Evolutionary conservation across 2,113 vertebrate species (phyloP), one percentile per base, ranked within the genome.

Genomic region (Lagenorhynchus albirostris): DNA sequence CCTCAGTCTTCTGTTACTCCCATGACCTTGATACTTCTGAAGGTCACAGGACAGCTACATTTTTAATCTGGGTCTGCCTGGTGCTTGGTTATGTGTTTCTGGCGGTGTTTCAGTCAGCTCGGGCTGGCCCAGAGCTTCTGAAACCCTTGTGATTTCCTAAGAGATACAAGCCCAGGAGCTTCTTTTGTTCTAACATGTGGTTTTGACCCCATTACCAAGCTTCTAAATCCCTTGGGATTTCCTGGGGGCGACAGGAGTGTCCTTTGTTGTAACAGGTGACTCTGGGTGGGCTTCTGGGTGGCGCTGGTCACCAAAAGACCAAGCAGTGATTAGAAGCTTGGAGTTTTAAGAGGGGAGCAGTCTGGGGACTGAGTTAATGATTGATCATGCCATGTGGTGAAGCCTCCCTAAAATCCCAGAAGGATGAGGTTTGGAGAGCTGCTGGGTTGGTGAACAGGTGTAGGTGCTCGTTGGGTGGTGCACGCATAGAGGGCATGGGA

Each of bases 341-440:
- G 31, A 58, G 20, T 58, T 21, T 58, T 21, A 21, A 8, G 55
- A 58, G 55, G n/a, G n/a, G 67, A n/a, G 33, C 5, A 20, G 67
- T 33, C n/a, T 23, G 68, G 53, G 29, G 25, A 5, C 20, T 12
- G 50, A 55, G 67, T 20, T 38, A 36, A 20, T 1, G 23, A 38
- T 29, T 26, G 3, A 9, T 23, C 29, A 11, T 2, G 23, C 2
- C 26, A 5, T 2, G 0, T 2, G 17, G 53, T 12, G 36, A 31
- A 60, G 33, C 33, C 15, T 17, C 15, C 9, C 6, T 26, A 18
- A 18, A 10, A 55, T 18, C 23, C 77, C 33, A 1, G 11, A 10
- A 53, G 47, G 1, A 3, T 3, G 31, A 17, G 63, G 44, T 36
- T 3, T 17, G 63, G 47, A 3, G 53, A 58, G 68, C 26, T 1